These are phyloP conservation scores for Eublepharis macularius DNA, from an alignment of 2,113 vertebrate species.

Conservation along the genomic window DNA sequence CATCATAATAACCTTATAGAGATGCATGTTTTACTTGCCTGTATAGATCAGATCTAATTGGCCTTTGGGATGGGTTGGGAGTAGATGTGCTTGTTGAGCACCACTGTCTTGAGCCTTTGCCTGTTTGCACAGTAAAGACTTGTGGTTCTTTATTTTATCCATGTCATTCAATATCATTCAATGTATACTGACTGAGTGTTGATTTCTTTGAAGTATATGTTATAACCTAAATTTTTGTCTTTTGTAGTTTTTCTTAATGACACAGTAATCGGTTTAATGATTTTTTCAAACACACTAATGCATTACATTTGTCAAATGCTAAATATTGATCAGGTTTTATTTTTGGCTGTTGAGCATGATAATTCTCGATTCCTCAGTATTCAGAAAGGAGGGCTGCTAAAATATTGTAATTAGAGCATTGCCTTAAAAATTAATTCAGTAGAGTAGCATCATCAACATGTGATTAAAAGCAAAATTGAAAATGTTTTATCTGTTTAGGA, in stretches of 20 bases:
- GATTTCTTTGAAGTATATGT: neutral
- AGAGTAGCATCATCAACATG: neutral
- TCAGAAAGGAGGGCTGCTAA: neutral
- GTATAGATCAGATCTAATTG: neutral
- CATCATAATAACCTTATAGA: neutral
- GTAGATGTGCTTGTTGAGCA: neutral
- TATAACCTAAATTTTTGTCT: neutral
- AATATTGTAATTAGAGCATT: neutral
- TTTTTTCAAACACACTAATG: slow-evolving; percentile 1
- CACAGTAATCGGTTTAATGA: slow-evolving; percentile 3
- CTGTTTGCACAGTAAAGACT: slow-evolving; percentile 3
- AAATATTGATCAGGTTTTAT: neutral
- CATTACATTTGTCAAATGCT: slow-evolving; percentile 1
- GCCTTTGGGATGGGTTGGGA: neutral
- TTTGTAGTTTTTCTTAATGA: neutral
- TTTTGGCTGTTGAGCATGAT: neutral
- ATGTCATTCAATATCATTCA: too few species aligned
- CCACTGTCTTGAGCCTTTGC: neutral
- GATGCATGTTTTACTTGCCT: neutral
- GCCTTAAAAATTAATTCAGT: neutral
- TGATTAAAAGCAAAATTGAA: neutral
- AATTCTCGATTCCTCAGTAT: slow-evolving; percentile 15
- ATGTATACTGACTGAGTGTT: neutral
- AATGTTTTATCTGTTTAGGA: neutral
- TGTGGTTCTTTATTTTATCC: neutral